A percentile compares a stretch with the other conserved stretches of the same genome.
Evolutionary conservation across 2,797 vertebrate species (phyloP).

Genomic region (Etheostoma nigrum): DNA sequence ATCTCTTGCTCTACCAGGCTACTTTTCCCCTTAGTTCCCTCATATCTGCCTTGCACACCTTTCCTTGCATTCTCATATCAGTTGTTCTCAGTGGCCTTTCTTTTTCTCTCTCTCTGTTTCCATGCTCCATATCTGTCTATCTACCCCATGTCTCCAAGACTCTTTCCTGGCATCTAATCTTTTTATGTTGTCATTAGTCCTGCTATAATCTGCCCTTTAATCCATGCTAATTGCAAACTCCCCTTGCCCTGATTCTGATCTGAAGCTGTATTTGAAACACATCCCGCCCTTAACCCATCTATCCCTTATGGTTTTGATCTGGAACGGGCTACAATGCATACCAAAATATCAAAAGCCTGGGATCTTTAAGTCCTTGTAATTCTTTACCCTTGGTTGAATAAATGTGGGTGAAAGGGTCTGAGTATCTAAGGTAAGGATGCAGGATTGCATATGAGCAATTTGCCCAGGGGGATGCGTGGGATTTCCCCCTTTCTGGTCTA

Average conservation of each 20-base stretch:
- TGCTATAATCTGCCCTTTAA: constrained; percentile 71
- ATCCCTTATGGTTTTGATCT: constrained; percentile 56
- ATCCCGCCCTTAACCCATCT: constrained; percentile 13
- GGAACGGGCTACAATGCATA: constrained; percentile 48
- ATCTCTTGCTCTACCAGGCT: constrained; percentile 51
- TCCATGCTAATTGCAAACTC: constrained; percentile 71
- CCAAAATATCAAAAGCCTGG: constrained; percentile 38
- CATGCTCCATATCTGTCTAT: constrained; percentile 56
- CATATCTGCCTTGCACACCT: constrained; percentile 60
- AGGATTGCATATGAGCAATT: too few species aligned
- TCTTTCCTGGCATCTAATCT: constrained; percentile 67
- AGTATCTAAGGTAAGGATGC: not conserved
- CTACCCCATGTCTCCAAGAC: constrained; percentile 39
- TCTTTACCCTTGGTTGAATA: constrained; percentile 23
- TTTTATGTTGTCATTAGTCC: constrained; percentile 72
- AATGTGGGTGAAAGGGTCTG: constrained; percentile 24
- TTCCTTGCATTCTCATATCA: constrained; percentile 51
- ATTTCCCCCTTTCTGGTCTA: too few species aligned
- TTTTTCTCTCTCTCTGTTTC: constrained; percentile 24
- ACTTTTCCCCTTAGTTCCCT: constrained; percentile 6
- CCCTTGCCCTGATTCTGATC: constrained; percentile 60
- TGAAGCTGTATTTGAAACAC: constrained; percentile 65
- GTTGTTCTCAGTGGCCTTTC: constrained; percentile 45
- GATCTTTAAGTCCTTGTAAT: constrained; percentile 38
- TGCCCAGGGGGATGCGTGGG: too few species aligned